Conservation (phyloP, 2,888 invertebrate genomes). For the Microchrysa polita region DNA sequence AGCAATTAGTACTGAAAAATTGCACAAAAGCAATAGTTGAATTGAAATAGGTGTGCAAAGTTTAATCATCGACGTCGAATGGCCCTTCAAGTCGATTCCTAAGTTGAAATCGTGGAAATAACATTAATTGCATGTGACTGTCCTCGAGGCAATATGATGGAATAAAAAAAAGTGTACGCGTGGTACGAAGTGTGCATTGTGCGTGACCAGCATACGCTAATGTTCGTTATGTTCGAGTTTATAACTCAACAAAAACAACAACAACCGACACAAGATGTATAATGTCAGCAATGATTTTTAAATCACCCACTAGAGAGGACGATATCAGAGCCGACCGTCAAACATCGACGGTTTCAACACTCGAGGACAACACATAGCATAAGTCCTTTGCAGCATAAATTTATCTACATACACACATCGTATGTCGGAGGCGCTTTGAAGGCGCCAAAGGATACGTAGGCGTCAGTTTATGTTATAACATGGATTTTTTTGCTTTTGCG, state of each 20-base stretch:
- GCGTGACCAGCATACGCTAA: slow-evolving; percentile 12
- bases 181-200: neutral
- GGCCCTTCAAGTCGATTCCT: too few relatives aligned
- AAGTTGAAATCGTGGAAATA: too few relatives aligned
- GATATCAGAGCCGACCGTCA: neutral
- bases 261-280: too few relatives aligned
- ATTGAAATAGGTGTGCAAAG: too few relatives aligned
- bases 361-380: neutral
- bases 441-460: slow-evolving; percentile 12
- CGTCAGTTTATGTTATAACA: neutral
- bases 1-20: slow-evolving; percentile 1
- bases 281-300: slow-evolving; percentile 2
- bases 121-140: slow-evolving; percentile 1
- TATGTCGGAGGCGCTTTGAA: neutral
- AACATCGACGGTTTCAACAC: neutral
- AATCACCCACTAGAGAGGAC: neutral
- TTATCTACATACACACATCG: neutral
- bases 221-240: neutral
- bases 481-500: neutral
- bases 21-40: neutral
- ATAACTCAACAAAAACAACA: too few relatives aligned
- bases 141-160: neutral
- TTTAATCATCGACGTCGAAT: too few relatives aligned
- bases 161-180: too few relatives aligned
- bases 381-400: too few relatives aligned